Base-by-base conservation (phyloP, 2,797 vertebrate species). In the Meriones psammophilus region DNA sequence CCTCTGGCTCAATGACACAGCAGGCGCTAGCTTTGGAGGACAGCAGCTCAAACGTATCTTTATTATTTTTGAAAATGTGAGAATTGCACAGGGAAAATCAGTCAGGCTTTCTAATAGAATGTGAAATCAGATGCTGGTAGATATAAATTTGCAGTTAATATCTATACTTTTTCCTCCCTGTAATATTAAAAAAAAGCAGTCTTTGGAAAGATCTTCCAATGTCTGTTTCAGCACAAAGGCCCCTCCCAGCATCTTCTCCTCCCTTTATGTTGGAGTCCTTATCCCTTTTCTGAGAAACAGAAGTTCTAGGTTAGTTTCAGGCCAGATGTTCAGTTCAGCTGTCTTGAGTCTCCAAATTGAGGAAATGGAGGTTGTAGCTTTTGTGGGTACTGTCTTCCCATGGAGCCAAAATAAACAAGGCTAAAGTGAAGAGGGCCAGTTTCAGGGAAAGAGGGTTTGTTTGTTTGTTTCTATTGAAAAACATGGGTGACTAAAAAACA, bases 11-110 rank as follows among this genome's bases (percentile, higher is more conserved):
- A 88, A 17, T 95, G 92, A 85, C 4, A 24, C 91, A 90, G 56
- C 50, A 88, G 92, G 92, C 66, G 68, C 17, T n/a, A 66, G 18
- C 56, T 96, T 62, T 92, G 95, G 92, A 97, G 91, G 84, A 95
- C 22, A 24, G 20, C 56, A 86, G 77, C 39, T 96, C 56, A 96
- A 96, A 94, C n/a, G 0, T 69, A 81, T 36, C 88, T 79, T 33
- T 60, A 2, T 91, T 97, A 92, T 77, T 90, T 96, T 95, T 93
- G 13, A 93, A 97, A 96, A 76, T 2, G 15, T 26, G 83, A 80
- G 83, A 97, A 87, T 10, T 81, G 93, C 39, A 74, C 24, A 89
- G 58, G 50, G 36, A 26, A 87, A 96, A 90, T 89, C 84, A 94
- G 17, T 88, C 20, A 26, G 17, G 2, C 79, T 94, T 89, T 90